Evolutionary conservation across 2,113 vertebrate species (phyloP), one percentile per base, ranked within the genome.

Genomic region (Gambusia affinis): DNA sequence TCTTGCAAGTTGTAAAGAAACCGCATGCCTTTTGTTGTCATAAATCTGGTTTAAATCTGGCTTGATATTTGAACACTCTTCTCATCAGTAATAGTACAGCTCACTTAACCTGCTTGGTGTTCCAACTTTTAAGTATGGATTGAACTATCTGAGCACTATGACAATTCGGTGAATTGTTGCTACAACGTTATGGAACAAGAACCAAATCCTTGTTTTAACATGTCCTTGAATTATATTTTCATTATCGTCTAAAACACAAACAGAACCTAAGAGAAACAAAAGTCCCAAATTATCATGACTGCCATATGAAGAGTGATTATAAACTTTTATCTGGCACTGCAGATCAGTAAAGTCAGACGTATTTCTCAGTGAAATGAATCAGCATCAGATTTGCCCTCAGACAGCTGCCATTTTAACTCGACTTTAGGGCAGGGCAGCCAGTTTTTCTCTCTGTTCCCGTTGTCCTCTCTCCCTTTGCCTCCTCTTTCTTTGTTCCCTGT

Each of bases 361-460:
- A 70, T 92, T 89, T 83, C 88, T 91, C 88, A 87, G 87, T 66
- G 78, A 78, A 85, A 88, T 78, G 86, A 88, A 85, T 87, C 79
- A 84, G 81, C 83, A 85, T 85, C 76, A 80, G 87, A 91, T 89
- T 81, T 81, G 83, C 80, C 84, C 84, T 78, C 81, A 82, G 81
- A 85, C 83, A 73, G 84, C 87, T 81, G 83, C 86, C 85, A 87
- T 86, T 88, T 87, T 77, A 83, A 71, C 78, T 57, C 12, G 33
- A 84, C 85, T 87, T 76, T 67, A 84, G 85, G 87, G 80, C 28
- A 81, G 78, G 75, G 80, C 87, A 80, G 73, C 64, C 77, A 79
- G 72, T 70, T 69, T 61, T 73, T 66, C 67, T 74, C 77, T 76
- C 73, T 5, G 76, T 31, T 0, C 31, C 64, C 39, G 35, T 37